Percentiles rank a stretch among this genome's conserved stretches.
Evolutionary conservation across 2,888 invertebrate species (phyloP).

Genomic region (Pyrrhosoma nymphula): DNA sequence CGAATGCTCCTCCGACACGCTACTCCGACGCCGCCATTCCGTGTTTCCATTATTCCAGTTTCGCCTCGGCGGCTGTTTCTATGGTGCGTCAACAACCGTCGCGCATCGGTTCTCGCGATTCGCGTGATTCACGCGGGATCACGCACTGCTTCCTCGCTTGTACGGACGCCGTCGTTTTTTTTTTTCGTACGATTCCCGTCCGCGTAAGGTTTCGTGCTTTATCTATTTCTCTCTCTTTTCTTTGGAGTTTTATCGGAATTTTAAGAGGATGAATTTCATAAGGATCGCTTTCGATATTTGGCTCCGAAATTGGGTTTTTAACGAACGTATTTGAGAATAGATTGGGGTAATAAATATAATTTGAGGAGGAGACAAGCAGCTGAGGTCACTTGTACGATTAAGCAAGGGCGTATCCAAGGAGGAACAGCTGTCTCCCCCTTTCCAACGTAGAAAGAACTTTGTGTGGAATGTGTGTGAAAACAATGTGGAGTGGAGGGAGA

Average conservation of each 20-base stretch:
- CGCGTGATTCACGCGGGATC: constrained; percentile 10
- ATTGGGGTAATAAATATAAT: too few relatives aligned
- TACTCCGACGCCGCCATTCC: not conserved
- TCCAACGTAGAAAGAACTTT: too few relatives aligned
- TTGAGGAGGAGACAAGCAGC: too few relatives aligned
- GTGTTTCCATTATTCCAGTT: not conserved
- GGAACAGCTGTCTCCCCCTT: too few relatives aligned
- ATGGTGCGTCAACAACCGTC: not conserved
- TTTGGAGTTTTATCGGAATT: not conserved
- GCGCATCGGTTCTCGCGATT: not conserved
- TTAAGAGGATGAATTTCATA: too few relatives aligned
- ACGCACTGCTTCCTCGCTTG: not conserved
- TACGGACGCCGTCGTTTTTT: not conserved
- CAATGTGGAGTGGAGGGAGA: too few relatives aligned
- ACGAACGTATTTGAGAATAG: too few relatives aligned
- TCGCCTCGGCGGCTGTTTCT: not conserved
- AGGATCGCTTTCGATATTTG: too few relatives aligned
- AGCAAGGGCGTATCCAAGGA: too few relatives aligned
- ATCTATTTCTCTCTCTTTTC: not conserved
- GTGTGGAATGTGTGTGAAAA: too few relatives aligned
- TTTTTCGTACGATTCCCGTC: not conserved
- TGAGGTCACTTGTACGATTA: too few relatives aligned
- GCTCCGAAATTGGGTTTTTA: too few relatives aligned
- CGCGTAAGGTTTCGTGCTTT: not conserved
- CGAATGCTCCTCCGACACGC: not conserved